These are phyloP conservation scores for Lamellibrachia columna DNA, from an alignment of 2,888 invertebrate genomes.

Conservation along the genomic window DNA sequence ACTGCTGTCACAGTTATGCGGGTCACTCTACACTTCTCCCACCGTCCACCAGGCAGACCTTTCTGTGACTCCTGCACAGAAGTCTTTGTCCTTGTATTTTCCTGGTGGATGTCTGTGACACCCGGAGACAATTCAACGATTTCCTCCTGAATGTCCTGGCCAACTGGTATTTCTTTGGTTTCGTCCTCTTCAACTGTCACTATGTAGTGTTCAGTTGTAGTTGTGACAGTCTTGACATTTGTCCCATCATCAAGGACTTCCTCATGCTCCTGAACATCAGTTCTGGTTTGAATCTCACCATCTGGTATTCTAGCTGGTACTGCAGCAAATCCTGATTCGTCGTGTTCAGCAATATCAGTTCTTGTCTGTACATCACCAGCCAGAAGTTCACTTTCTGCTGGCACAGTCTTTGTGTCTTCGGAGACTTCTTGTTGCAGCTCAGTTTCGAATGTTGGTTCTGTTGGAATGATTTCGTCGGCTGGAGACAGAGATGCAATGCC, in stretches of 20 bases:
- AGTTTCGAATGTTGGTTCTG: not conserved
- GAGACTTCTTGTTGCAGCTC: not conserved
- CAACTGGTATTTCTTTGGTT: conserved; percentile 22
- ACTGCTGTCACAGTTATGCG: not conserved
- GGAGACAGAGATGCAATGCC: conserved; percentile 23
- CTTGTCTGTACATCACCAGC: too few relatives aligned
- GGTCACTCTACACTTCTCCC: not conserved
- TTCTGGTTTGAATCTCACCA: too few relatives aligned
- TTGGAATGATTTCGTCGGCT: conserved; percentile 17
- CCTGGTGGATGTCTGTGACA: conserved; percentile 27
- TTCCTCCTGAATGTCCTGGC: conserved; percentile 32
- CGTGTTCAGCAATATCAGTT: too few relatives aligned
- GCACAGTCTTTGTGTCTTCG: too few relatives aligned
- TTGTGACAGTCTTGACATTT: conserved; percentile 22
- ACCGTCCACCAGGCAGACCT: not conserved
- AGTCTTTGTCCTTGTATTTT: conserved; percentile 17
- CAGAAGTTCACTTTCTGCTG: too few relatives aligned
- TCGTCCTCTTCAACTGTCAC: not conserved
- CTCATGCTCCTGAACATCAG: not conserved
- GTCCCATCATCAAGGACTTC: conserved; percentile 23
- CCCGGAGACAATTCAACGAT: conserved; percentile 33
- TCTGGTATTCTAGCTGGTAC: too few relatives aligned
- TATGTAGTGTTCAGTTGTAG: conserved; percentile 6
- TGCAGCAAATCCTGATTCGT: too few relatives aligned
- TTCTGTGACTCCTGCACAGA: conserved; percentile 11